Evolutionary conservation across 1,140 invertebrate species (phyloP).

Genomic region (Pseudomyrmex concolor): DNA sequence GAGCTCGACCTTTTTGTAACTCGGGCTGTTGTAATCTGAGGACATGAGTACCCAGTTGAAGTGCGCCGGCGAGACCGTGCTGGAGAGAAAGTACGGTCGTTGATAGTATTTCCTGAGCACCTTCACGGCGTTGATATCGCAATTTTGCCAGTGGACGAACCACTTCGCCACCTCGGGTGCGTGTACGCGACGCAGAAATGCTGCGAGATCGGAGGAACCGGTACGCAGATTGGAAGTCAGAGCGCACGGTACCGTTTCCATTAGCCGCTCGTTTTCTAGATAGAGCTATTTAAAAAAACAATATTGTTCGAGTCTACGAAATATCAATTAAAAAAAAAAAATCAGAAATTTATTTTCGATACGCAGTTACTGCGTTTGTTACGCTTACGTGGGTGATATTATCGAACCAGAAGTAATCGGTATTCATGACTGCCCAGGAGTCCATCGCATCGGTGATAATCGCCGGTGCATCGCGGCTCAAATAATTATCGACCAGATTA

Average conservation of each 20-base stretch:
- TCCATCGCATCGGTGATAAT: constrained; percentile 90
- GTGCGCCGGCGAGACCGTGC: constrained; percentile 90
- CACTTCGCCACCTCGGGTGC: constrained; percentile 89
- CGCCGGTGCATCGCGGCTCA: constrained; percentile 89
- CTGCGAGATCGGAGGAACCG: constrained; percentile 88
- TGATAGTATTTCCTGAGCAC: constrained; percentile 89
- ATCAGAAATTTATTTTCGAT: no score
- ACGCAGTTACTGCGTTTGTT: background rate
- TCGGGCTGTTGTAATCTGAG: constrained; percentile 90
- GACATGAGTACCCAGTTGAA: constrained; percentile 94
- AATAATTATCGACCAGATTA: constrained; percentile 88
- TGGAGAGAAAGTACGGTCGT: constrained; percentile 91
- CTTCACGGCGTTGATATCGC: constrained; percentile 91
- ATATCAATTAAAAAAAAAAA: no score
- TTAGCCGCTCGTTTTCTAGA: constrained; percentile 86
- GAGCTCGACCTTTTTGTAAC: constrained; percentile 90
- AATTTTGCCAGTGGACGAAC: constrained; percentile 95
- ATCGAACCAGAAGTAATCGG: constrained; percentile 89
- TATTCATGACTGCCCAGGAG: constrained; percentile 88
- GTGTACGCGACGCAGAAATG: constrained; percentile 88
- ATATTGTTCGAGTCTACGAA: no score
- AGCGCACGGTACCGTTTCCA: constrained; percentile 89
- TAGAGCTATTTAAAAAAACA: constrained; percentile 82
- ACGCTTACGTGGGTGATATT: constrained; percentile 87
- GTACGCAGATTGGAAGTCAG: constrained; percentile 89